Percentiles rank a stretch among this genome's conserved stretches.
These are phyloP conservation scores for Characodon lateralis DNA, from an alignment of 2,797 vertebrate genomes.

Conservation along the genomic window DNA sequence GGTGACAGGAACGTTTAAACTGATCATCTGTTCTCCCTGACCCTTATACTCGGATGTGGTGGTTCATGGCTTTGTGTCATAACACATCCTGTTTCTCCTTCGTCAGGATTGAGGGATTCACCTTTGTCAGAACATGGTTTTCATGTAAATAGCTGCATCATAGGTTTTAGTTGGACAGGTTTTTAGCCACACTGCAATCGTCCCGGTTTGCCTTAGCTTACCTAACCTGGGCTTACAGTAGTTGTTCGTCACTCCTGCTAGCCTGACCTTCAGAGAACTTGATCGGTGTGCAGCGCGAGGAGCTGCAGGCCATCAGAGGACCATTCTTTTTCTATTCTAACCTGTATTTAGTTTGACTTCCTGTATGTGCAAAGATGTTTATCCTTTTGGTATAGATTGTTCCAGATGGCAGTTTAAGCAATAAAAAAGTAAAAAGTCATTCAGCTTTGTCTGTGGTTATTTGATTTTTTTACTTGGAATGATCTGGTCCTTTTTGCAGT, in stretches of 20 bases:
- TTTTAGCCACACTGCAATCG: constrained; percentile 78
- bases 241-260: constrained; percentile 79
- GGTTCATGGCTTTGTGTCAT: constrained; percentile 39
- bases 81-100: constrained; percentile 35
- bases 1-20: constrained; percentile 34
- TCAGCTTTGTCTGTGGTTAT: constrained; percentile 20
- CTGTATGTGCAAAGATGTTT: constrained; percentile 92
- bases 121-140: constrained; percentile 40
- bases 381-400: constrained; percentile 98
- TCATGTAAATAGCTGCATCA: constrained; percentile 68
- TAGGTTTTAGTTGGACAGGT: constrained; percentile 59
- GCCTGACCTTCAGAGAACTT: constrained; percentile 79
- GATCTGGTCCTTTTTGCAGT: background rate
- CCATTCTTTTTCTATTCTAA: constrained; percentile 92
- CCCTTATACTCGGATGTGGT: constrained; percentile 43
- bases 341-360: constrained; percentile 88
- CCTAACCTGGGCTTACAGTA: constrained; percentile 83
- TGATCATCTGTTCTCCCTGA: constrained; percentile 19
- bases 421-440: constrained; percentile 80
- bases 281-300: constrained; percentile 78
- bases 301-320: constrained; percentile 88
- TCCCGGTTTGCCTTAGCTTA: constrained; percentile 90
- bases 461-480: background rate
- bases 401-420: constrained; percentile 95
- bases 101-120: constrained; percentile 45